A percentile compares a stretch with the other conserved stretches of the same genome.
phyloP scores from a whole-genome alignment of 2,113 vertebrate species.

The Elephas maximus region DNA sequence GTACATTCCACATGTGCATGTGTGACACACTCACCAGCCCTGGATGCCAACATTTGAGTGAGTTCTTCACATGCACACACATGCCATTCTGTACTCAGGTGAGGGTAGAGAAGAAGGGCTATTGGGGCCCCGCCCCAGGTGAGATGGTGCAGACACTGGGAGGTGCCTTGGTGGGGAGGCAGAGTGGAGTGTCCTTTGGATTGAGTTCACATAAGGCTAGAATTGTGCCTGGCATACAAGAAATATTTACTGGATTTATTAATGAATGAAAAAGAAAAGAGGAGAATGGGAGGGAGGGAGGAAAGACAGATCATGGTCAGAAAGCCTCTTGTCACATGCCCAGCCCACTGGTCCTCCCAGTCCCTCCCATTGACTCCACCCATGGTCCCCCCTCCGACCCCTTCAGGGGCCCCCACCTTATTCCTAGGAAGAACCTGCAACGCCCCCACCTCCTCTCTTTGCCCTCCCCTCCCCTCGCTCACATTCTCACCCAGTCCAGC shows the following conservation, averaged over 20 bases:
- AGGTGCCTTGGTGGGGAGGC: not conserved
- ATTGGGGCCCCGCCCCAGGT: not conserved
- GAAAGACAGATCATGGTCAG: not conserved
- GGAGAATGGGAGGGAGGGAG: not conserved
- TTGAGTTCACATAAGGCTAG: not conserved
- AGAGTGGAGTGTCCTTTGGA: not conserved
- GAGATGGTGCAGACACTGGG: fast-evolving
- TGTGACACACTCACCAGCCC: not conserved
- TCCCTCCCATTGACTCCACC: not conserved
- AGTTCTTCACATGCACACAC: not conserved
- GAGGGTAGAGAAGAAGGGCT: not conserved
- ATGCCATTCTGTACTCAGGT: not conserved
- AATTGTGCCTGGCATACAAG: not conserved
- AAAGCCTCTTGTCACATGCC: not conserved
- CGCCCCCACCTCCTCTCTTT: not conserved
- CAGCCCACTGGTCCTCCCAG: not conserved
- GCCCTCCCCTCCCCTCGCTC: not conserved
- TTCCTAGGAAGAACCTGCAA: not conserved
- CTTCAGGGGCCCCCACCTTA: not conserved
- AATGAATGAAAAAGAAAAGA: not conserved
- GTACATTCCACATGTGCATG: not conserved
- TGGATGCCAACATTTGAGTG: not conserved
- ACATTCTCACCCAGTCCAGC: not conserved
- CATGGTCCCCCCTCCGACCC: not conserved
- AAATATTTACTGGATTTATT: conserved; percentile 1